Evolutionary conservation across 2,888 invertebrate genomes (phyloP), one percentile per base, ranked within the genome.

Genomic region (Caenorhabditis sp.): DNA sequence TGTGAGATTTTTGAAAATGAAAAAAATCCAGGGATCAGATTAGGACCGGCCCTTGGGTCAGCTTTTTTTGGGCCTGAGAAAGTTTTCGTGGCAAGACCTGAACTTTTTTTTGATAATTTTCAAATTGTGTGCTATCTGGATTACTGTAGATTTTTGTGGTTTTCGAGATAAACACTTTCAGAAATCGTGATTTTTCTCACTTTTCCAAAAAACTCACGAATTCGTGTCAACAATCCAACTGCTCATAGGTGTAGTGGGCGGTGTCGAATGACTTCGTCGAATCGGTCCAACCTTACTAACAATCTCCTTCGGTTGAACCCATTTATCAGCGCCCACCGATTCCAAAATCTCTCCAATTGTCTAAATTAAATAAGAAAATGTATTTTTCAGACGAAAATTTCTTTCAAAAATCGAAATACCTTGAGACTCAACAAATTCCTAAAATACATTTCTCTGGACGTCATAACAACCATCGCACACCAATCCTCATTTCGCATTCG

Each of bases 221-320:
- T 69, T 71, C 0, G 74, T 58, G 27, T 79, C 76, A 3, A 79
- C 67, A 31, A 79, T 75, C 79, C 79, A 79, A 58, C 76, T 77
- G 19, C 66, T 62, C 17, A 76, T 69, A 23, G 65, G n/a, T n/a
- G 58, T 26, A 0, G 59, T 61, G 21, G 59, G 1, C 54, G 36
- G 19, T 0, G 59, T 61, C 26, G 59, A 4, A 53, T 31, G 19
- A 53, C 27, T 37, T 37, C 24, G 51, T 58, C 49, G 0, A 6
- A 31, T 31, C 37, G 8, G 1, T 27, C 21, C 3, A 24, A n/a
- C 43, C 17, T 5, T 10, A 14, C 3, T 43, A 10, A 43, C 14
- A 0, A 27, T 21, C 37, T 21, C 62, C 27, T 58, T 58, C 0
- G 72, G 67, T 17, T 26, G 14, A 4, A 71, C 59, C 63, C 69